phyloP scores from a whole-genome alignment of 2,113 vertebrate species.

The Podarcis cretensis region DNA sequence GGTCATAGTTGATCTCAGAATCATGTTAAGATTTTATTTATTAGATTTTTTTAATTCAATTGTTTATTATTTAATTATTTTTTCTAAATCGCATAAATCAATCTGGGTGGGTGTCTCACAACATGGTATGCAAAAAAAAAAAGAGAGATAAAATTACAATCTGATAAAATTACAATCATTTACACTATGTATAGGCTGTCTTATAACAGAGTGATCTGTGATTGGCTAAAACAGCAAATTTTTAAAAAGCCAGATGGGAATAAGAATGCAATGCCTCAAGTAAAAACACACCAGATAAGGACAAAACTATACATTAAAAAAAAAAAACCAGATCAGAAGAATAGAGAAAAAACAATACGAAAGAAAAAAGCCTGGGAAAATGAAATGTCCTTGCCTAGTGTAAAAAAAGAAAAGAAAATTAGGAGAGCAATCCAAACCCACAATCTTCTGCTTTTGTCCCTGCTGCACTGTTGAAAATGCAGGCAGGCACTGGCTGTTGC shows the following conservation, averaged over 20 bases:
- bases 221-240: not conserved
- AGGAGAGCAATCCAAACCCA: not conserved
- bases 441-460: not conserved
- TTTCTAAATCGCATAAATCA: too few relatives aligned
- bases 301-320: not conserved
- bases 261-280: not conserved
- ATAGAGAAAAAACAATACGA: not conserved
- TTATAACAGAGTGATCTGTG: not conserved
- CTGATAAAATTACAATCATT: not conserved
- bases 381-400: not conserved
- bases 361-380: not conserved
- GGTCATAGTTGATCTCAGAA: not conserved
- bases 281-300: not conserved
- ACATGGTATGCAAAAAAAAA: too few relatives aligned
- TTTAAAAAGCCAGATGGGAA: not conserved
- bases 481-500: too few relatives aligned
- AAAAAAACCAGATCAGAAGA: not conserved
- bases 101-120: too few relatives aligned
- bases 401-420: not conserved
- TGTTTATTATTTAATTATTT: not conserved
- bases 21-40: not conserved
- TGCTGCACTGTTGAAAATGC: too few relatives aligned
- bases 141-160: not conserved
- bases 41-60: too few relatives aligned
- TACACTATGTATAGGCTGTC: not conserved